These are phyloP conservation scores for Illadopsis cleaveri DNA, from an alignment of 2,113 vertebrate species.

Conservation along the genomic window DNA sequence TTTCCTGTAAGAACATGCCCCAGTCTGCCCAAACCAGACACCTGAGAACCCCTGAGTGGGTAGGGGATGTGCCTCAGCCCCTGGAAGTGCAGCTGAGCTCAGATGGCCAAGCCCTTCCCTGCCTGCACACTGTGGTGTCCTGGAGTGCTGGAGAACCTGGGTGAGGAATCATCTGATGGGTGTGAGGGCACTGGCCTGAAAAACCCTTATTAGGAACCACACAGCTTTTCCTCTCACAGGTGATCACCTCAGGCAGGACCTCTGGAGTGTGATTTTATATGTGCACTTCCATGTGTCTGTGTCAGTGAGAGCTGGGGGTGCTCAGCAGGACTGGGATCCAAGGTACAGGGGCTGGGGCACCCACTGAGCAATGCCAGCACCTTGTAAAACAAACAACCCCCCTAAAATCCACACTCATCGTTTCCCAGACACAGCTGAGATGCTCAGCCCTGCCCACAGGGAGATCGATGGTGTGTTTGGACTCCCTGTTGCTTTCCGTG, in stretches of 20 bases:
- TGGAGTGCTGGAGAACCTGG: neutral
- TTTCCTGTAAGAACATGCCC: neutral
- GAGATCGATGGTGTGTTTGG: constrained; percentile 45
- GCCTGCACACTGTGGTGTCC: neutral
- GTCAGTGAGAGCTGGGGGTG: neutral
- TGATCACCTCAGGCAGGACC: neutral
- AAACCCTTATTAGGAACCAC: neutral
- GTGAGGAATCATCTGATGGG: neutral
- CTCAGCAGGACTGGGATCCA: neutral
- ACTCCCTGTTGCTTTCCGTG: constrained; percentile 13
- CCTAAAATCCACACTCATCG: fast-evolving
- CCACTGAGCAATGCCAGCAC: neutral
- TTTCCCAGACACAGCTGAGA: neutral
- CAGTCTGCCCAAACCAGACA: neutral
- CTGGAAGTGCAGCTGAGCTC: neutral
- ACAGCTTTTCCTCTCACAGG: neutral
- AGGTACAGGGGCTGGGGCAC: neutral
- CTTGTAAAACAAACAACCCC: neutral
- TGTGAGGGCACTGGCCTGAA: neutral
- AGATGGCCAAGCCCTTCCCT: neutral
- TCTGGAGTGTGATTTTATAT: neutral
- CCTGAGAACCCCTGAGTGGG: neutral
- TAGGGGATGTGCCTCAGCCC: neutral
- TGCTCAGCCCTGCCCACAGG: neutral
- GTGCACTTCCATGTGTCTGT: neutral